phyloP scores from a whole-genome alignment of 1,140 invertebrate genomes.

The Polyergus mexicanus region DNA sequence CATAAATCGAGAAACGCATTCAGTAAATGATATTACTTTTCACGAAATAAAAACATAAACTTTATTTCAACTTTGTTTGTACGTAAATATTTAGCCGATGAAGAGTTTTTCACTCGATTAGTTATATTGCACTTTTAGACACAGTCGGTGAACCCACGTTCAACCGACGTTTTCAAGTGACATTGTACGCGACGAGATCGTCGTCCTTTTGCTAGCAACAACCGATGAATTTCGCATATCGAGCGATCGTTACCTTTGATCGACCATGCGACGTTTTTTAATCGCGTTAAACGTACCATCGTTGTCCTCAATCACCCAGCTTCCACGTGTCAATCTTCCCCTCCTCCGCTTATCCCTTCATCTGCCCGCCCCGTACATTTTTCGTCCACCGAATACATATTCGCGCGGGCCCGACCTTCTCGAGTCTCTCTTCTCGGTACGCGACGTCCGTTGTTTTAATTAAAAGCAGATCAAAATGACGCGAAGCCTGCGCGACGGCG shows the following conservation, averaged over 20 bases:
- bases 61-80: slow-evolving; percentile 10
- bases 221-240: slow-evolving; percentile 40
- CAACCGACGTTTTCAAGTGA: slow-evolving; percentile 26
- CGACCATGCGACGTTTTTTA: slow-evolving; percentile 64
- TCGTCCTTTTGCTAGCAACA: slow-evolving; percentile 28
- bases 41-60: slow-evolving; percentile 18
- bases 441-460: slow-evolving; percentile 67
- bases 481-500: slow-evolving; percentile 11
- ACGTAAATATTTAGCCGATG: slow-evolving; percentile 26
- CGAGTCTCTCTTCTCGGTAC: slow-evolving; percentile 10
- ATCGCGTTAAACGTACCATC: slow-evolving; percentile 66
- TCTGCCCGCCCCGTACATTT: background rate
- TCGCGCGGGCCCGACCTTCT: background rate
- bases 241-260: slow-evolving; percentile 59
- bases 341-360: background rate
- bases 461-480: slow-evolving; percentile 72
- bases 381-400: slow-evolving; percentile 14
- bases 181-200: slow-evolving; percentile 39
- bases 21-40: slow-evolving; percentile 17
- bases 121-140: slow-evolving; percentile 47
- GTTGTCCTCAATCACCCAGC: slow-evolving; percentile 55
- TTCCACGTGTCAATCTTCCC: slow-evolving; percentile 37
- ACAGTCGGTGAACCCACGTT: background rate
- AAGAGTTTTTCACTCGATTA: slow-evolving; percentile 16
- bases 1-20: background rate